These are phyloP conservation scores for Papilio polyxenes DNA, from an alignment of 1,140 invertebrate species.

Conservation along the genomic window DNA sequence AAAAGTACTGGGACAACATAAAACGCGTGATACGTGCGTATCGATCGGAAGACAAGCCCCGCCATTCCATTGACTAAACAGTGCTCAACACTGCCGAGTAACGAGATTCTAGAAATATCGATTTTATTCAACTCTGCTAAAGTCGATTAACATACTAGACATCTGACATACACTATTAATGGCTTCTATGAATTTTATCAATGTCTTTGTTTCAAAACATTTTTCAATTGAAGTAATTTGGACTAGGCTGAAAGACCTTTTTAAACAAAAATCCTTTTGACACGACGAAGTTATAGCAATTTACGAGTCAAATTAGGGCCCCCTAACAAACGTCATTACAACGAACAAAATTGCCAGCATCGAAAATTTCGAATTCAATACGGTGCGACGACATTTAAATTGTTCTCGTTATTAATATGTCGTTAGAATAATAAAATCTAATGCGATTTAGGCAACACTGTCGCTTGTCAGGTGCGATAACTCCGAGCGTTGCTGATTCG, in stretches of 20 bases:
- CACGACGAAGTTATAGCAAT: background rate
- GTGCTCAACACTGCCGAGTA: constrained; percentile 37
- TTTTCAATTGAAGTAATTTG: background rate
- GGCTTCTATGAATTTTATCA: too few species aligned
- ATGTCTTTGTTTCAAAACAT: background rate
- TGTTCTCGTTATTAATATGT: constrained; percentile 38
- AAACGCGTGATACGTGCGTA: constrained; percentile 51
- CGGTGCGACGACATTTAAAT: constrained; percentile 37
- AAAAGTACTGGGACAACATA: constrained; percentile 39
- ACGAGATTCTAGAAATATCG: constrained; percentile 46
- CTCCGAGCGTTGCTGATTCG: constrained; percentile 53
- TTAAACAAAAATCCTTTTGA: constrained; percentile 13
- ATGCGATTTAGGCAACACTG: constrained; percentile 40
- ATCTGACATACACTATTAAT: background rate
- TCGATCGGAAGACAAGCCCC: constrained; percentile 42
- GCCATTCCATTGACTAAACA: constrained; percentile 50
- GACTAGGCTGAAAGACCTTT: background rate
- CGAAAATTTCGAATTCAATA: constrained; percentile 34
- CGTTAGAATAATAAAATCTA: constrained; percentile 40
- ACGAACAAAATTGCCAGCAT: constrained; percentile 35
- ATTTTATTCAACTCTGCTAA: constrained; percentile 35
- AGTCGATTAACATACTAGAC: background rate
- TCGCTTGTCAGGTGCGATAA: constrained; percentile 49
- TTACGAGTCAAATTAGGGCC: background rate
- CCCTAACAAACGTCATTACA: constrained; percentile 4